Evolutionary conservation across 2,113 vertebrate genomes (phyloP).

Genomic region (Willisornis vidua): DNA sequence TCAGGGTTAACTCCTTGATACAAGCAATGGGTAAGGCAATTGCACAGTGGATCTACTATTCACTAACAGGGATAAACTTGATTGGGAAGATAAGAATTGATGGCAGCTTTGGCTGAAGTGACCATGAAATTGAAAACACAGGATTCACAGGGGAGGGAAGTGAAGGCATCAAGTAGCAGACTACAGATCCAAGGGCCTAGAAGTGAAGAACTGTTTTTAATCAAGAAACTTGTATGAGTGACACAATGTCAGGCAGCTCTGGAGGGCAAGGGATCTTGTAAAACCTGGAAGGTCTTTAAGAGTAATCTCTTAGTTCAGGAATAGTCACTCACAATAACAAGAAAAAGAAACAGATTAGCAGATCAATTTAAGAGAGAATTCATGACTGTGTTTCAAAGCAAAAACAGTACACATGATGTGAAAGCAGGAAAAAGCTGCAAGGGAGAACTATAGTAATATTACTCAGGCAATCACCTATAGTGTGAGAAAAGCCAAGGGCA

Average conservation of each 20-base stretch:
- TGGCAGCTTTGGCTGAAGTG: background rate
- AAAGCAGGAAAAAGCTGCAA: background rate
- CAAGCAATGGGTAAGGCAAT: background rate
- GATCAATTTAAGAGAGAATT: background rate
- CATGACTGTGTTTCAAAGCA: background rate
- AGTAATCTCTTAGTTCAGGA: background rate
- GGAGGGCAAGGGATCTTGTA: background rate
- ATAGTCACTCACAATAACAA: background rate
- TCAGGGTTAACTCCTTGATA: background rate
- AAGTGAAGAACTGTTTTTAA: background rate
- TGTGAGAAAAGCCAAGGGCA: background rate
- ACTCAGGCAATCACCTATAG: background rate
- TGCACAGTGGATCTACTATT: background rate
- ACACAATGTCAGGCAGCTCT: background rate
- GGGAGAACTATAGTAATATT: background rate
- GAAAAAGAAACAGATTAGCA: background rate
- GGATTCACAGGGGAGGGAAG: background rate
- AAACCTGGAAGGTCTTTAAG: background rate
- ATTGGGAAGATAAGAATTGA: fast-evolving
- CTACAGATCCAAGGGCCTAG: background rate
- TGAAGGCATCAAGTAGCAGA: background rate
- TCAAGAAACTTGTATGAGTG: background rate
- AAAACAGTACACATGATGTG: background rate
- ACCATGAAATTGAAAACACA: background rate
- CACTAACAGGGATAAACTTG: background rate